These are phyloP conservation scores for Heliothis subflexa DNA, from an alignment of 1,140 invertebrate genomes.

Conservation along the genomic window DNA sequence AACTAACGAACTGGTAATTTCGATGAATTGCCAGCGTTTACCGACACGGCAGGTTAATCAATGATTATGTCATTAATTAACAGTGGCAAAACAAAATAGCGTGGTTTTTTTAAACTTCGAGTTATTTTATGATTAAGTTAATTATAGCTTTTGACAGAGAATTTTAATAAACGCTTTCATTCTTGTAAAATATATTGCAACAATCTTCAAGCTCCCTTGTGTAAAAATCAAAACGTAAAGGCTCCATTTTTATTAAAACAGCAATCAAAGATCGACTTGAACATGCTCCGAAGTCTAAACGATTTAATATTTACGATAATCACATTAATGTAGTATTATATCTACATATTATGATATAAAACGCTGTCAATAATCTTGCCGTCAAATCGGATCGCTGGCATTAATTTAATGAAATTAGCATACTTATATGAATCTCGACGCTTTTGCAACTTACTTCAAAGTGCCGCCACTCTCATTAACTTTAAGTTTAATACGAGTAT, in stretches of 20 bases:
- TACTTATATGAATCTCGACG: conserved; percentile 43
- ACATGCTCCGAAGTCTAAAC: conserved; percentile 17
- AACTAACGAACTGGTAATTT: not conserved
- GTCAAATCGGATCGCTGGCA: conserved; percentile 53
- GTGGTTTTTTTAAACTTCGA: no score
- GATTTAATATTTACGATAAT: conserved; percentile 27
- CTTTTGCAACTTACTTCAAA: conserved; percentile 37
- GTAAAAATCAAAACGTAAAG: no score
- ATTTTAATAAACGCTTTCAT: not conserved
- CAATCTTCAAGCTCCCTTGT: no score
- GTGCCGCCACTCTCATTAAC: conserved; percentile 49
- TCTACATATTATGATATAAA: conserved; percentile 37
- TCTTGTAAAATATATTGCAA: not conserved
- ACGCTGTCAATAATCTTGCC: conserved; percentile 46
- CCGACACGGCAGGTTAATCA: not conserved
- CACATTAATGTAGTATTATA: conserved; percentile 28
- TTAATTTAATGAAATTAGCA: conserved; percentile 58
- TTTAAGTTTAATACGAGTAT: conserved; percentile 51
- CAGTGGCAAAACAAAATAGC: not conserved
- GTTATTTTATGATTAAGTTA: no score
- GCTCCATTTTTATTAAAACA: no score
- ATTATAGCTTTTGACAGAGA: no score
- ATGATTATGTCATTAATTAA: conserved; percentile 8
- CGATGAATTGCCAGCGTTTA: conserved; percentile 11
- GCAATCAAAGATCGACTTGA: not conserved